Percentiles rank a stretch among this genome's conserved stretches.
phyloP scores from a whole-genome alignment of 2,888 invertebrate species.

The Plagiodera versicolora region DNA sequence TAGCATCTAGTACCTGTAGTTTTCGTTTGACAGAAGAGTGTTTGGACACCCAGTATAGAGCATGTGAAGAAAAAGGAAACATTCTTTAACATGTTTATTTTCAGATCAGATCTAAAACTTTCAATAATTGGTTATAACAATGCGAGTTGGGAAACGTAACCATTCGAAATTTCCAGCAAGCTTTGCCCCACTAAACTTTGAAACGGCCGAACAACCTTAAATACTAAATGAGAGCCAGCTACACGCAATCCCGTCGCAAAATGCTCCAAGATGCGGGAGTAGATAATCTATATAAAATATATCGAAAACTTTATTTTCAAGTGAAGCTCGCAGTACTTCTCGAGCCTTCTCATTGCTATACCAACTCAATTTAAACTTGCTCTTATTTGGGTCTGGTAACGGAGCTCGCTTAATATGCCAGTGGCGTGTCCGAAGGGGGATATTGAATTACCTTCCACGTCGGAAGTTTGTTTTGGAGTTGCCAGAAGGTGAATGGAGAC shows the following conservation, averaged over 20 bases:
- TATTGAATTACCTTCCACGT: background rate
- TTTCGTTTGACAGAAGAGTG: too few species aligned
- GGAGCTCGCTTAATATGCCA: conserved; percentile 14
- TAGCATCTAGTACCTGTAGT: too few species aligned
- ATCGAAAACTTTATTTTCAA: conserved; percentile 26
- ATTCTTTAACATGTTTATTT: too few species aligned
- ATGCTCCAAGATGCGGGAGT: conserved; percentile 15
- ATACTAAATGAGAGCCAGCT: conserved; percentile 10
- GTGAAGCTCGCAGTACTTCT: conserved; percentile 17
- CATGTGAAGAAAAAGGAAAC: too few species aligned
- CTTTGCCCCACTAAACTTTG: background rate
- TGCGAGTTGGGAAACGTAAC: too few species aligned
- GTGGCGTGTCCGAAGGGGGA: conserved; percentile 7
- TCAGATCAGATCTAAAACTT: too few species aligned
- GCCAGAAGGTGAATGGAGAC: background rate
- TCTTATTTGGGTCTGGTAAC: conserved; percentile 20
- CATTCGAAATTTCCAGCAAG: background rate
- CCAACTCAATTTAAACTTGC: conserved; percentile 28
- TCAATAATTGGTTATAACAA: too few species aligned
- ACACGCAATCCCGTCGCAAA: conserved; percentile 3
- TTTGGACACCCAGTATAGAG: too few species aligned
- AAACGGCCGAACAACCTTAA: conserved; percentile 13
- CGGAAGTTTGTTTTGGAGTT: background rate
- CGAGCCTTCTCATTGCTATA: conserved; percentile 21
- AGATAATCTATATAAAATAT: conserved; percentile 25